phyloP scores from a whole-genome alignment of 2,797 vertebrate genomes.

The Distichodus sexfasciatus region DNA sequence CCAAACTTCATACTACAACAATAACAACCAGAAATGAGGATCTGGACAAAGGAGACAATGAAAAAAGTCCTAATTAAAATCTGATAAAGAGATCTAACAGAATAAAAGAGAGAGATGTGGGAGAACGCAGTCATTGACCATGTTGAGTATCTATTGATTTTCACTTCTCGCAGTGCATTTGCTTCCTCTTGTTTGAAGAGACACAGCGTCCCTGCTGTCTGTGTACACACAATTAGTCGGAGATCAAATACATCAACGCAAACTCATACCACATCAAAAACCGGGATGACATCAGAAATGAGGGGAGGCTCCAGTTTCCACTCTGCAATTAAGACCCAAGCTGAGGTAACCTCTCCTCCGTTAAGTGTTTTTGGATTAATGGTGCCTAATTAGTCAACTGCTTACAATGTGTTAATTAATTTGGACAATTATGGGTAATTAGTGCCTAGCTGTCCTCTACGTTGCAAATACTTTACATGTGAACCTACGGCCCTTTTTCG shows the following conservation, averaged over 20 bases:
- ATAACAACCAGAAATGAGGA: no score
- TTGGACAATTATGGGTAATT: constrained; percentile 47
- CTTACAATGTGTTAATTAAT: constrained; percentile 53
- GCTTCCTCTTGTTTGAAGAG: constrained; percentile 3
- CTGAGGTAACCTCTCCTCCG: constrained; percentile 37
- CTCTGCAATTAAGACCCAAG: constrained; percentile 42
- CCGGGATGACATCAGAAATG: constrained; percentile 42
- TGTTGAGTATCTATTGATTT: background rate
- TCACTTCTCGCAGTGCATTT: background rate
- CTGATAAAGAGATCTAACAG: background rate
- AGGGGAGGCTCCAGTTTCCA: constrained; percentile 14
- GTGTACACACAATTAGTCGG: constrained; percentile 49
- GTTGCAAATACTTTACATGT: constrained; percentile 42
- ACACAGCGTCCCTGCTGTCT: constrained; percentile 22
- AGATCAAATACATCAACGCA: constrained; percentile 41
- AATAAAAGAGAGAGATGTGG: background rate
- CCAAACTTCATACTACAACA: no score
- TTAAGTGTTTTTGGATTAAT: constrained; percentile 38
- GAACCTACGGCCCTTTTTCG: constrained; percentile 31
- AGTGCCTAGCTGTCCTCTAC: constrained; percentile 42
- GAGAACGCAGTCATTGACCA: background rate
- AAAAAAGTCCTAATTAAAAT: no score
- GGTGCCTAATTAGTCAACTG: constrained; percentile 52
- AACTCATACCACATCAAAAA: constrained; percentile 31
- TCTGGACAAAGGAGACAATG: no score